Percentiles rank a stretch among this genome's conserved stretches.
These are phyloP conservation scores for Actinia tenebrosa DNA, from an alignment of 64 coral and sea anemone genomes.

Conservation along the genomic window DNA sequence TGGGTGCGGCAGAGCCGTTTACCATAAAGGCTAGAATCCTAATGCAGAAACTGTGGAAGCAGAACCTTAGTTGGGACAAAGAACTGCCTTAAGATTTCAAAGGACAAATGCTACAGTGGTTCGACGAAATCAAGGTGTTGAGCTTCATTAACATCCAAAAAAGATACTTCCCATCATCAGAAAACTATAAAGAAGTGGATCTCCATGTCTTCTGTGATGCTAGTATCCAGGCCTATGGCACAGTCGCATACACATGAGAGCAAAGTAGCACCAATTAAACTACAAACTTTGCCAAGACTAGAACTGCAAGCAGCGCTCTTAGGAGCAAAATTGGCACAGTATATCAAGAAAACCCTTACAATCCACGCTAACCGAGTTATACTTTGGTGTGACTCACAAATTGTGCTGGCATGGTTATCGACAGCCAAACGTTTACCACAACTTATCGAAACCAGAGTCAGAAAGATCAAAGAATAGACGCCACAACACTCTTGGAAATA, in stretches of 20 bases:
- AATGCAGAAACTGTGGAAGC: conserved; percentile 35
- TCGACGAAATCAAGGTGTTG: conserved; percentile 36
- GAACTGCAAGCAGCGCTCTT: conserved; percentile 49
- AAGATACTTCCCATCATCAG: background rate
- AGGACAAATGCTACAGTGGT: conserved; percentile 29
- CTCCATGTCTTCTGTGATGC: conserved; percentile 47
- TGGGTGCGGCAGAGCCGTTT: conserved; percentile 20
- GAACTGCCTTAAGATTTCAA: conserved; percentile 22
- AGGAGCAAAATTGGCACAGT: conserved; percentile 34
- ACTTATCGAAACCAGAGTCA: conserved; percentile 38
- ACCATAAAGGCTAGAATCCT: conserved; percentile 37
- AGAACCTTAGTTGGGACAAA: conserved; percentile 32
- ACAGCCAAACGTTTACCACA: conserved; percentile 9
- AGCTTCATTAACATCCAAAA: conserved; percentile 12
- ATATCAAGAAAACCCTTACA: conserved; percentile 11
- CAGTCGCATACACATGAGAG: conserved; percentile 44
- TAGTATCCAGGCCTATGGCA: conserved; percentile 34
- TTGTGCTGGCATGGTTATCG: conserved; percentile 36
- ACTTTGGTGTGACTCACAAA: conserved; percentile 50
- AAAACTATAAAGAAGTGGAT: background rate
- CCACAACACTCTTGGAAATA: conserved; percentile 15
- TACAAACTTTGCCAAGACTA: conserved; percentile 29
- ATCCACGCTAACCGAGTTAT: background rate
- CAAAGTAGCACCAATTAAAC: conserved; percentile 31
- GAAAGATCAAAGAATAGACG: conserved; percentile 24